These are phyloP conservation scores for Neogobius melanostomus DNA, from an alignment of 2,113 vertebrate genomes.

Conservation along the genomic window DNA sequence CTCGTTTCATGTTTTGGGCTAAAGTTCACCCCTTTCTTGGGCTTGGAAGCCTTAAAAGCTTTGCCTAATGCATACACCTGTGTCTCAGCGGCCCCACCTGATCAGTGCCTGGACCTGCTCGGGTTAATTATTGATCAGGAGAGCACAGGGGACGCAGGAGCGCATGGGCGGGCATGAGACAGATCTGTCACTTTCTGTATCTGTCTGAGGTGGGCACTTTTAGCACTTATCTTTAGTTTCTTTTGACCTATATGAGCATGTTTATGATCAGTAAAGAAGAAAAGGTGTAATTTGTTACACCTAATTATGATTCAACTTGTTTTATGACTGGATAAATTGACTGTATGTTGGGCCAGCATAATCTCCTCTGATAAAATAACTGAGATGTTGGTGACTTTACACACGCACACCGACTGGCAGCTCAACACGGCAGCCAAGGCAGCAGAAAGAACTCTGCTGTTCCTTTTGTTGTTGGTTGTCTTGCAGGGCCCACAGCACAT, in stretches of 20 bases:
- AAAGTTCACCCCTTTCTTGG: constrained; percentile 46
- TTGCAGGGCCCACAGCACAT: constrained; percentile 27
- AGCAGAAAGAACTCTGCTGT: constrained; percentile 5
- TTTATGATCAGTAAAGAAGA: no score
- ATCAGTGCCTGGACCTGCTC: constrained; percentile 45
- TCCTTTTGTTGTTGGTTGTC: constrained; percentile 7
- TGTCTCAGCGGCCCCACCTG: constrained; percentile 51
- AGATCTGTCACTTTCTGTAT: constrained; percentile 7
- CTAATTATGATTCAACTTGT: no score
- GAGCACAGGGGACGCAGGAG: constrained; percentile 18
- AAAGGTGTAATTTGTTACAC: no score
- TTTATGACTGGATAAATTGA: no score
- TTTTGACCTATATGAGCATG: no score
- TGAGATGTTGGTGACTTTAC: neutral
- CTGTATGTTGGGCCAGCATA: no score
- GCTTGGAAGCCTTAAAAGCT: constrained; percentile 54
- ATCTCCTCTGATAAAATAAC: no score
- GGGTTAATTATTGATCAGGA: constrained; percentile 68
- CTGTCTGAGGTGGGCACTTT: neutral
- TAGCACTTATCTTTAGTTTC: no score
- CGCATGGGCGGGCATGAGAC: constrained; percentile 6
- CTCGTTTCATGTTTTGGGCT: constrained; percentile 46
- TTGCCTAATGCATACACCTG: constrained; percentile 60
- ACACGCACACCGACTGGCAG: neutral
- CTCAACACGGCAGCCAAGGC: neutral